phyloP scores from a whole-genome alignment of 37 sponge, comb jelly and placozoan species.

The Halichondria panicea region DNA sequence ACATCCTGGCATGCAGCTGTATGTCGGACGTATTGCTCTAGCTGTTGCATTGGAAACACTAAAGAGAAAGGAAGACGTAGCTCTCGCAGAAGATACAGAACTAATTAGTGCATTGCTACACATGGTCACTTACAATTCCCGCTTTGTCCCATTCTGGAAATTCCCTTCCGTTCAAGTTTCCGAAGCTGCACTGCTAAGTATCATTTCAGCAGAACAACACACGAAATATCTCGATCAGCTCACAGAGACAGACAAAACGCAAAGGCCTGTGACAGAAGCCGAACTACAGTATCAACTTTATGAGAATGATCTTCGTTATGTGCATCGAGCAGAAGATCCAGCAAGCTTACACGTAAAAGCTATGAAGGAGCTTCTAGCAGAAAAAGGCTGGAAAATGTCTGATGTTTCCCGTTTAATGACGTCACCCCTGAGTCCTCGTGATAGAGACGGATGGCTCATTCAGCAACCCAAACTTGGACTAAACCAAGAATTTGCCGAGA shows the following conservation, averaged over 20 bases:
- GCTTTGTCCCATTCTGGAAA: slow-evolving; percentile 73
- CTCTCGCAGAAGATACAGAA: slow-evolving; percentile 23
- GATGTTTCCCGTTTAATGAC: slow-evolving; percentile 47
- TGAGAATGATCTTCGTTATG: slow-evolving; percentile 59
- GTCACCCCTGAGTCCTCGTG: slow-evolving; percentile 48
- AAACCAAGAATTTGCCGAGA: slow-evolving; percentile 22
- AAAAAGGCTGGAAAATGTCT: slow-evolving; percentile 52
- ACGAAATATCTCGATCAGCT: slow-evolving; percentile 30
- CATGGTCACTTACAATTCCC: slow-evolving; percentile 6
- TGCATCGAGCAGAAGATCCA: slow-evolving; percentile 22
- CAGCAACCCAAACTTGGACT: slow-evolving; percentile 30
- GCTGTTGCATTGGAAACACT: slow-evolving; percentile 6
- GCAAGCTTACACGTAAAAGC: slow-evolving; percentile 16
- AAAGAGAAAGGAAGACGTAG: neutral
- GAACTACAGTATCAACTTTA: slow-evolving; percentile 74
- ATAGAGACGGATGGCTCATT: slow-evolving; percentile 65
- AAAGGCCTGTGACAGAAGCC: slow-evolving; percentile 6
- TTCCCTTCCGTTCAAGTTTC: slow-evolving; percentile 53
- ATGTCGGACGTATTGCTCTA: slow-evolving; percentile 38
- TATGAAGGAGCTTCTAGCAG: slow-evolving; percentile 36
- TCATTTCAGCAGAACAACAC: slow-evolving; percentile 37
- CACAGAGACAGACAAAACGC: neutral
- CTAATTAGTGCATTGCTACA: slow-evolving; percentile 7
- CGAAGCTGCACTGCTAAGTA: slow-evolving; percentile 56
- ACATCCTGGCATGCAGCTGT: slow-evolving; percentile 71